Conservation (phyloP, 2,113 vertebrate species). For the Onychostruthus taczanowskii region DNA sequence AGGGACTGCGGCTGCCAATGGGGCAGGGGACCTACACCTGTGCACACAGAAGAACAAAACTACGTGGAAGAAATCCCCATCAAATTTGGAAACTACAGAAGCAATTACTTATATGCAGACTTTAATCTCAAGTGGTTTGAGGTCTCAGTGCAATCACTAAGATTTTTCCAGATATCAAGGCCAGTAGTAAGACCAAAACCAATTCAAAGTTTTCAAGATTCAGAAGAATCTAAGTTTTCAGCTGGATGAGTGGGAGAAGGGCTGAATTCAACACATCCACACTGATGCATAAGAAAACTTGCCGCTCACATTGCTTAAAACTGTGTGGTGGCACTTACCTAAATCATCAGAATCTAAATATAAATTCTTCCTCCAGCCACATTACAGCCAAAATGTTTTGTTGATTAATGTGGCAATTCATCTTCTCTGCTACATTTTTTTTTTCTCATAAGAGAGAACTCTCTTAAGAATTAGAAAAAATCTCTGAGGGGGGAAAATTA, state of each 20-base stretch:
- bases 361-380: background rate
- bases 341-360: background rate
- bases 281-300: background rate
- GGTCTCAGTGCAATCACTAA: background rate
- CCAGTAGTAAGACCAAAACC: background rate
- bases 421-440: background rate
- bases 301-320: background rate
- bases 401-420: background rate
- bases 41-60: background rate
- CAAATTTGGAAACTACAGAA: background rate
- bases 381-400: background rate
- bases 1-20: background rate
- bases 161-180: background rate
- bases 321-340: background rate
- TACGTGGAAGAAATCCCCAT: background rate
- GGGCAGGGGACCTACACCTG: background rate
- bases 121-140: background rate
- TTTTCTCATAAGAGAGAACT: background rate
- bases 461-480: background rate
- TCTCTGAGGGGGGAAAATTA: fast-evolving
- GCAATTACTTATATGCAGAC: background rate
- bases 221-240: background rate
- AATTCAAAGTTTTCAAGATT: background rate
- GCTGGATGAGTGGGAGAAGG: background rate
- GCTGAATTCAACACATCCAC: background rate